Evolutionary conservation across 2,113 vertebrate genomes (phyloP).

Genomic region (Clarias batrachus): DNA sequence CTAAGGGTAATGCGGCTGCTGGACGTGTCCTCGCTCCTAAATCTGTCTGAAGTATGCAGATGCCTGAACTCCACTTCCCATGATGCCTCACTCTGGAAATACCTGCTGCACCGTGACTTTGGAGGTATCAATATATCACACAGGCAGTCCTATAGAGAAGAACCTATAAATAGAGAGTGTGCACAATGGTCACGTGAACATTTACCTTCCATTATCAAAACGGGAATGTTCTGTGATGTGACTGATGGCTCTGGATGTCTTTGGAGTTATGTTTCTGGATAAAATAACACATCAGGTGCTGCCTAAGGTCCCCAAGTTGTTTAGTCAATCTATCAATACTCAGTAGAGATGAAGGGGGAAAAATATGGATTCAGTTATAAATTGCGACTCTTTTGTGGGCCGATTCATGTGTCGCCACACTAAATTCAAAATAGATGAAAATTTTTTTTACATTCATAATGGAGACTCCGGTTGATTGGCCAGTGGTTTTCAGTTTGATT

Average conservation of each 20-base stretch:
- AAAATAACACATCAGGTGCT: background rate
- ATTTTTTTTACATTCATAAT: too few relatives aligned
- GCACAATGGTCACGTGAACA: background rate
- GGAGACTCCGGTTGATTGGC: too few relatives aligned
- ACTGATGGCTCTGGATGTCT: background rate
- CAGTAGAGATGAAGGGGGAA: too few relatives aligned
- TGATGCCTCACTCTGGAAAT: constrained; percentile 88
- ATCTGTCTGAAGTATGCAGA: constrained; percentile 79
- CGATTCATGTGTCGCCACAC: too few relatives aligned
- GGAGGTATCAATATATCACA: constrained; percentile 67
- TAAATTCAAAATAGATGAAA: too few relatives aligned
- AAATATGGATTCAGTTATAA: too few relatives aligned
- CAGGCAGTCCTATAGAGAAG: background rate
- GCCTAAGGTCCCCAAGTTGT: background rate
- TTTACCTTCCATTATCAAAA: background rate
- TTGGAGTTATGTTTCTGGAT: background rate
- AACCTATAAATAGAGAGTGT: background rate
- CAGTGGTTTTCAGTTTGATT: too few relatives aligned
- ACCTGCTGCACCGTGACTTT: constrained; percentile 86
- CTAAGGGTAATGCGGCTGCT: constrained; percentile 85
- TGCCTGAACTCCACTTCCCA: constrained; percentile 72
- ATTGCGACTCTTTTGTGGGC: too few relatives aligned
- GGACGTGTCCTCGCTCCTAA: constrained; percentile 78
- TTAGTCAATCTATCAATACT: background rate
- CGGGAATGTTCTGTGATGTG: background rate